A percentile compares a stretch with the other conserved stretches of the same genome.
Evolutionary conservation across 2,888 invertebrate genomes (phyloP).

Genomic region (Protodeltote pygarga): DNA sequence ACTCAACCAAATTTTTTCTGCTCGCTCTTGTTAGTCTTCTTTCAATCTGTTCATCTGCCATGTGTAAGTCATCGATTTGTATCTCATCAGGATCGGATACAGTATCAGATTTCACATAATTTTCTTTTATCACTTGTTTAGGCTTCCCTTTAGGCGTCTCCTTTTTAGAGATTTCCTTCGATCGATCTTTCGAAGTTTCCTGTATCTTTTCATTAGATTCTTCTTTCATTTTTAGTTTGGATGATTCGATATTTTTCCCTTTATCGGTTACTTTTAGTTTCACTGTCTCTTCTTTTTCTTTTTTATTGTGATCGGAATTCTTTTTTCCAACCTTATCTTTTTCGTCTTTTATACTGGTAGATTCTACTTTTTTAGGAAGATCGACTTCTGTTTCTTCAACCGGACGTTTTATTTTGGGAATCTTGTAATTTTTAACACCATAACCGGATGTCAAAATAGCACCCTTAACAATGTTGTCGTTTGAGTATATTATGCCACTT

Average conservation of each 20-base stretch:
- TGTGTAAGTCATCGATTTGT: not conserved
- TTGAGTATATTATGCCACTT: constrained; percentile 76
- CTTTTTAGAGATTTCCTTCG: no score
- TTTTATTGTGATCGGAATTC: constrained; percentile 20
- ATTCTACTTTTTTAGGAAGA: constrained; percentile 24
- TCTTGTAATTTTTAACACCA: constrained; percentile 82
- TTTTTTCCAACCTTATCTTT: constrained; percentile 20
- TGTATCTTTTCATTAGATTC: constrained; percentile 20
- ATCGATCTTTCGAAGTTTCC: constrained; percentile 15
- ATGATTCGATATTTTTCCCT: constrained; percentile 14
- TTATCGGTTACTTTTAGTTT: constrained; percentile 25
- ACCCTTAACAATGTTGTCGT: constrained; percentile 77
- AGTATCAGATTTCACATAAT: constrained; percentile 5
- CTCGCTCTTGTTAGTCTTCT: constrained; percentile 62
- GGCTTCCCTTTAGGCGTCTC: constrained; percentile 14
- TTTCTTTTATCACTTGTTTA: constrained; percentile 21
- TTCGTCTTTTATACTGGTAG: constrained; percentile 9
- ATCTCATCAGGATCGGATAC: constrained; percentile 7
- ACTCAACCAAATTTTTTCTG: constrained; percentile 43
- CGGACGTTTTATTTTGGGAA: constrained; percentile 79
- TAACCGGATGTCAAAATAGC: constrained; percentile 72
- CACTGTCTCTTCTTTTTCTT: not conserved
- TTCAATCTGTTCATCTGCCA: constrained; percentile 30
- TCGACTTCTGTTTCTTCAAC: constrained; percentile 48
- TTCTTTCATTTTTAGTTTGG: constrained; percentile 23